Evolutionary conservation across 2,113 vertebrate species (phyloP), one percentile per base, ranked within the genome.

Genomic region (Trogon surrucura): DNA sequence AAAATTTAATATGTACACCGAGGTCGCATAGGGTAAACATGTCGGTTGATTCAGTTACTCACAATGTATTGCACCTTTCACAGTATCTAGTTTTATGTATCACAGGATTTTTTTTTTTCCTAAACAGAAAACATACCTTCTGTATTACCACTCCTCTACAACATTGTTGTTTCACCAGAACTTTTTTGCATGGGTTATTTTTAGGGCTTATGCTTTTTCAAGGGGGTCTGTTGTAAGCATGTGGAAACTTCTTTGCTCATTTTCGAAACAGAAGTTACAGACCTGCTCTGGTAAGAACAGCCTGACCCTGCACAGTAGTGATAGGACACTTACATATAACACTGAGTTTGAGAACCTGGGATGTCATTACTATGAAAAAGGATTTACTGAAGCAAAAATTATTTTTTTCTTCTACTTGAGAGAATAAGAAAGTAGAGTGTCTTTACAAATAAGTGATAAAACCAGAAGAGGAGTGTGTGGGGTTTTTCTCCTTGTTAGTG

Each of bases 71-170:
- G 21, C 14, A 54, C 14, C 11, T 36, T 71, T 82, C 30, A 41
- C 29, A 87, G 0, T 23, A 67, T 8, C 34, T 61, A 44, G 10
- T 48, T 60, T 38, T 38, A 41, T 41, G 41, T 41, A 41, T 41
- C 41, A 64, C 5, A 26, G 0, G 1, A 79, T 26, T 53, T 0
- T 6, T 29, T 83, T 17, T 30, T 19, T 3, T 2, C 12, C 2
- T 4, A 6, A 50, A 11, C 15, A 61, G 22, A 57, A 51, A 60
- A 36, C 7, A 4, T 45, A 3, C 32, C 51, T 56, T 47, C 27
- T 60, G 2, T 64, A 56, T 47, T 36, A 51, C 11, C 25, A 19
- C 4, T 89, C 14, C 32, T 47, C 13, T 64, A 47, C 27, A 72
- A 41, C 16, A 27, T 7, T 9, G 10, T 61, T 86, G 4, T 32